Base-by-base conservation (phyloP, 2,113 vertebrate species). In the Pseudopodoces humilis region DNA sequence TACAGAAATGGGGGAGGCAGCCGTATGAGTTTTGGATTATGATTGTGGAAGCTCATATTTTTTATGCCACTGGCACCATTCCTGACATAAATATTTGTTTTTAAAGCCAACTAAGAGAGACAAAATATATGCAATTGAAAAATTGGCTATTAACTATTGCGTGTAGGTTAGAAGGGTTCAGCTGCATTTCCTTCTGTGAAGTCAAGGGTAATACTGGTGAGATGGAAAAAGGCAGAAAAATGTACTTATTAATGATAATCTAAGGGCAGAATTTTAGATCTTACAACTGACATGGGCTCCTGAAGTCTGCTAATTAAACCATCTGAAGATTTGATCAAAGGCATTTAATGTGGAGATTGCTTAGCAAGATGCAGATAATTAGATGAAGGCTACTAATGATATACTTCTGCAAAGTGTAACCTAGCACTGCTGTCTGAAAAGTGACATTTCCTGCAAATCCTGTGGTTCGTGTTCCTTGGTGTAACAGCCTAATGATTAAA, bases 321-420 rank as follows among this genome's bases (percentile, higher is more conserved):
- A 31, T 83, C n/a, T 82, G 80, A 95, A 86, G 71, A 83, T 50
- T 28, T 90, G 92, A 86, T 95, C 90, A 95, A 93, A 95, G 68
- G n/a, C 62, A 78, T 86, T 90, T 93, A 90, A 92, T 77, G 21
- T 75, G 68, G 71, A 88, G 68, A 49, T 81, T 96, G 79, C 62
- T 70, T 86, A 93, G 69, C 44, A 93, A 96, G 72, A 88, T 86
- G 65, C 13, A 82, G 58, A 46, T 94, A 96, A 97, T 96, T 90
- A 82, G 77, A 88, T 93, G 72, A 96, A 90, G 53, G n/a, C 88
- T 88, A 90, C 44, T 96, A 90, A 90, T 43, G 39, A 92, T 90
- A 83, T 62, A 88, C 71, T 71, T 90, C 76, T 93, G 93, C 77
- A 72, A 88, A 92, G 41, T 15, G 58, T 86, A 92, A 92, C 46